These are phyloP conservation scores for Oreonectes daqikongensis DNA, from an alignment of 2,797 vertebrate species.

Conservation along the genomic window DNA sequence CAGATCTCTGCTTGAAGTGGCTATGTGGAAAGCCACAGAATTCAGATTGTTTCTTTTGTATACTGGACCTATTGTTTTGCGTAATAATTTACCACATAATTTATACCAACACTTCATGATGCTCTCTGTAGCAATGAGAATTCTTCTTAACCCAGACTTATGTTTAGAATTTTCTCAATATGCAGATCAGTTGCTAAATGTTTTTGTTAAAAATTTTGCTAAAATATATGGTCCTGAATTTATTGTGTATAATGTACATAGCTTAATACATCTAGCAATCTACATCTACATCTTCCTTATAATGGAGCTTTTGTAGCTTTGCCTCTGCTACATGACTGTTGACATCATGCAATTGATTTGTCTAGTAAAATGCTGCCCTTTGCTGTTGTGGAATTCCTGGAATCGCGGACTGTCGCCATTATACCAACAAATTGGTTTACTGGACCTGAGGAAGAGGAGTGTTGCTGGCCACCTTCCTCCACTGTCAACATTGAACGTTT, in stretches of 20 bases:
- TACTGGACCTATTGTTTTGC: conserved; percentile 6
- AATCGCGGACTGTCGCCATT: not conserved
- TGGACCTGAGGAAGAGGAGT: not conserved
- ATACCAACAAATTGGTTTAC: conserved; percentile 1
- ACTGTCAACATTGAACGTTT: not conserved
- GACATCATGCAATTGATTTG: not conserved
- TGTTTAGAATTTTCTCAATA: conserved; percentile 17
- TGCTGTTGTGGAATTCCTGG: not conserved
- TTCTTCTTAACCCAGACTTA: conserved; percentile 3
- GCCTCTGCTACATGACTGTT: conserved; percentile 8
- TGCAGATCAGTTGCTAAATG: conserved; percentile 58
- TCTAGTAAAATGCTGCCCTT: not conserved
- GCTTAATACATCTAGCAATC: not conserved
- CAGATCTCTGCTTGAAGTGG: not conserved
- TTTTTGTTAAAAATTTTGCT: conserved; percentile 76
- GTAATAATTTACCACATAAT: not conserved
- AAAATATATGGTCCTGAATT: conserved; percentile 55
- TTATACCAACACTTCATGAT: conserved; percentile 11
- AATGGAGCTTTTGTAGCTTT: conserved; percentile 2
- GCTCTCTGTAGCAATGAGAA: conserved; percentile 19
- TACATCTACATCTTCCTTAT: not conserved
- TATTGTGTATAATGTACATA: conserved; percentile 3
- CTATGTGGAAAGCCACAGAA: conserved; percentile 5
- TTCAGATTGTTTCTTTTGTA: conserved; percentile 1
- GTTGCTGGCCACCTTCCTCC: not conserved